Evolutionary conservation across 2,888 invertebrate genomes (phyloP).

Genomic region (Drosophila ustulata): DNA sequence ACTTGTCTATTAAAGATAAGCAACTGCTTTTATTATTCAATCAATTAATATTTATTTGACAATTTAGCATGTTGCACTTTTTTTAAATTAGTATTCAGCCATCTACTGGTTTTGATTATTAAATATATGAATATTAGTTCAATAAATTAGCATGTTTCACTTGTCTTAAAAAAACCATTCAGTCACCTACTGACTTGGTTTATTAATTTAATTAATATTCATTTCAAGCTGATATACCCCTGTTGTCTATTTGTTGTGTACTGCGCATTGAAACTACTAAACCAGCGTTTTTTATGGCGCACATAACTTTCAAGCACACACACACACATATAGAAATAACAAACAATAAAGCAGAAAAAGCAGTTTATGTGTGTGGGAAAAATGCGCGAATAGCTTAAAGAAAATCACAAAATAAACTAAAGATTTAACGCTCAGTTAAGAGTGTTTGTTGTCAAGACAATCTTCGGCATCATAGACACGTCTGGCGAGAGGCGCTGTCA

Average conservation of each 20-base stretch:
- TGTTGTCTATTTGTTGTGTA: not conserved
- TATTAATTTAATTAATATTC: not conserved
- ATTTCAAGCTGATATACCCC: not conserved
- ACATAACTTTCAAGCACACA: constrained; percentile 21
- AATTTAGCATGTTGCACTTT: too few relatives aligned
- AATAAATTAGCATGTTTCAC: too few relatives aligned
- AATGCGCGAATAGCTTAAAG: constrained; percentile 20
- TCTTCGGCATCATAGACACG: constrained; percentile 32
- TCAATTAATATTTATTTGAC: too few relatives aligned
- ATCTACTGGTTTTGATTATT: too few relatives aligned
- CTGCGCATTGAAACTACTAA: constrained; percentile 1
- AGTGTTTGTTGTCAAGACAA: constrained; percentile 25
- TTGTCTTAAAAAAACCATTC: too few relatives aligned
- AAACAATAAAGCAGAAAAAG: constrained; percentile 1
- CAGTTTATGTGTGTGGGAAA: constrained; percentile 40
- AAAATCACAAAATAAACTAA: constrained; percentile 21
- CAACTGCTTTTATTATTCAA: too few relatives aligned
- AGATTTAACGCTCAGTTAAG: constrained; percentile 22
- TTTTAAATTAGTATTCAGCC: too few relatives aligned
- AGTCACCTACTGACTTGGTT: too few relatives aligned
- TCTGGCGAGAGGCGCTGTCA: not conserved
- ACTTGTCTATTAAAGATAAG: too few relatives aligned
- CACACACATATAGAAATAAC: not conserved
- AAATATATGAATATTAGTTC: too few relatives aligned
- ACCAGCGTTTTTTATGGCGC: constrained; percentile 24